Conservation (phyloP, 2,113 vertebrate genomes). For the Dasypus novemcinctus region DNA sequence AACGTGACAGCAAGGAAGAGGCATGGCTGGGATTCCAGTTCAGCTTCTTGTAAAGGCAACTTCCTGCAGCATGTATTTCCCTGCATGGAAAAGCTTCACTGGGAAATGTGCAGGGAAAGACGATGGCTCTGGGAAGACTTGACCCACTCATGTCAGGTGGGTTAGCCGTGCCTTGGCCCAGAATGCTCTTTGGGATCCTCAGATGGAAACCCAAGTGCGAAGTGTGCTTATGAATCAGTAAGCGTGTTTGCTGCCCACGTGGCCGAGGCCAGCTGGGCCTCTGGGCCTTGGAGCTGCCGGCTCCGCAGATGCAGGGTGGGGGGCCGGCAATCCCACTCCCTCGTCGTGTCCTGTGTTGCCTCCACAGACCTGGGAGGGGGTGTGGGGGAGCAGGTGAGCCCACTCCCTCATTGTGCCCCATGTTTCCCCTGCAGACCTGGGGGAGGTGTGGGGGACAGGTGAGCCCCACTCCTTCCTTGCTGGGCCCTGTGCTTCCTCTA, state of each 20-base stretch:
- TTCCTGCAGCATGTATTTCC: background rate
- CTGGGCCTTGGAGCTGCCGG: background rate
- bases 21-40: background rate
- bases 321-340: no score
- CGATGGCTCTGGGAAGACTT: conserved; percentile 18
- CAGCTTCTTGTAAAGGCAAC: background rate
- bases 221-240: conserved; percentile 55
- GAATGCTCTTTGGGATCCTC: conserved; percentile 34
- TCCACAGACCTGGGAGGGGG: no score
- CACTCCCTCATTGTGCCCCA: no score
- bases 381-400: no score
- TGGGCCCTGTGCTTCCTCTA: accelerated
- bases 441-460: no score
- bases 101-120: background rate
- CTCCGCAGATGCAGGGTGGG: no score
- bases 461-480: background rate
- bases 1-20: background rate
- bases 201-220: conserved; percentile 42
- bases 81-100: conserved; percentile 25
- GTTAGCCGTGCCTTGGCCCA: background rate
- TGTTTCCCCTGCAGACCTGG: background rate
- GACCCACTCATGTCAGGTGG: conserved; percentile 36
- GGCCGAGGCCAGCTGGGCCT: conserved; percentile 5
- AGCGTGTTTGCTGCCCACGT: conserved; percentile 46
- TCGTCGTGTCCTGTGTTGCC: no score